Evolutionary conservation across 2,797 vertebrate genomes (phyloP).

Genomic region (Columba guinea): DNA sequence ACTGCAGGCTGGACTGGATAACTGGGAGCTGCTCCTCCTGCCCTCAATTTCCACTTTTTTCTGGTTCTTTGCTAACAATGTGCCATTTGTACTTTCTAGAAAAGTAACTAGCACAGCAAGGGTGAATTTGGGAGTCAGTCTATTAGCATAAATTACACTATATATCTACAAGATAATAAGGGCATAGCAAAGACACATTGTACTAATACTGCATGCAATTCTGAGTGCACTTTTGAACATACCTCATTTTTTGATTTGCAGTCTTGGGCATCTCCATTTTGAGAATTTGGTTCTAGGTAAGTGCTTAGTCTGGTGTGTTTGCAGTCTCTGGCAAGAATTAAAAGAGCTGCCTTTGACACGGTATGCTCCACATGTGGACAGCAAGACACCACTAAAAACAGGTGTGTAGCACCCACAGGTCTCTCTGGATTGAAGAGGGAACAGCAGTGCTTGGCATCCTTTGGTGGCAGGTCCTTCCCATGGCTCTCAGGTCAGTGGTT

Average conservation of each 20-base stretch:
- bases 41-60: background rate
- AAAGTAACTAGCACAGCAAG: constrained; percentile 60
- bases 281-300: background rate
- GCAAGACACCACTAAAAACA: background rate
- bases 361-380: accelerated
- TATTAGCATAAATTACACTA: constrained; percentile 69
- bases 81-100: constrained; percentile 41
- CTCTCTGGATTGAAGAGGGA: background rate
- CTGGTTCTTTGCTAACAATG: background rate
- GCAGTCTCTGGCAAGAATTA: background rate
- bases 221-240: background rate
- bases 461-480: background rate
- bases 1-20: background rate
- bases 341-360: background rate
- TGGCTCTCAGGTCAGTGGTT: background rate
- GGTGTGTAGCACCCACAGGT: background rate
- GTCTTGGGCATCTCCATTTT: background rate
- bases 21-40: background rate
- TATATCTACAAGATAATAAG: constrained; percentile 64
- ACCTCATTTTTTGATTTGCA: constrained; percentile 18
- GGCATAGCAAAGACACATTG: constrained; percentile 60
- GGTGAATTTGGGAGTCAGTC: constrained; percentile 60
- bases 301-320: background rate
- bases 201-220: constrained; percentile 32
- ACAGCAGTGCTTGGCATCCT: background rate